Conservation (phyloP, 2,888 invertebrate species). For the Rhagonycha lutea region DNA sequence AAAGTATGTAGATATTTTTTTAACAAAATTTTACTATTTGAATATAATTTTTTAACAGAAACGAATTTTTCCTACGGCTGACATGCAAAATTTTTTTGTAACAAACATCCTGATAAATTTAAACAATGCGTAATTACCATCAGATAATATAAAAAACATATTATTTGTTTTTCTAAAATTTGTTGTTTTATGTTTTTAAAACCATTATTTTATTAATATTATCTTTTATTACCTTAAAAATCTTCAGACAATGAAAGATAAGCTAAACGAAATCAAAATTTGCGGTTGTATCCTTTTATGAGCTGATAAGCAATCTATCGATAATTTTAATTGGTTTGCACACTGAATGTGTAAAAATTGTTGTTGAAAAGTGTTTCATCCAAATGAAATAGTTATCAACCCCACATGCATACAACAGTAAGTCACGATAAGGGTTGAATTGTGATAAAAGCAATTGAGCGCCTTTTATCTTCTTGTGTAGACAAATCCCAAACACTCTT, state of each 20-base stretch:
- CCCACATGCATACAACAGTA: background rate
- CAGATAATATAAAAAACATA: background rate
- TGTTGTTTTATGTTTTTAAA: background rate
- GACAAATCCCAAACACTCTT: background rate
- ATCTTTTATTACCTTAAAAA: background rate
- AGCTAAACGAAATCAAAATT: background rate
- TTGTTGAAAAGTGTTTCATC: background rate
- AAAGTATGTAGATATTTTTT: background rate
- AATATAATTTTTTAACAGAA: background rate
- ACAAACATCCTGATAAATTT: background rate
- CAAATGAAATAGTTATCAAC: background rate
- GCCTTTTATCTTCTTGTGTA: background rate
- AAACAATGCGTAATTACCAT: background rate
- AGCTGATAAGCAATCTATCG: background rate
- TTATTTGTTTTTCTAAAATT: background rate
- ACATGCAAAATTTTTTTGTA: background rate
- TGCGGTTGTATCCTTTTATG: background rate
- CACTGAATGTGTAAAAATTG: background rate
- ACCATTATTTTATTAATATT: background rate
- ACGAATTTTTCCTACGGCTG: background rate
- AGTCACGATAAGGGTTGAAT: background rate
- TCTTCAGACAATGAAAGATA: background rate
- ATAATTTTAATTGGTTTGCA: background rate
- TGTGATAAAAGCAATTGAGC: background rate
- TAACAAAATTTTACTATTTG: background rate